Conservation (phyloP, 2,888 invertebrate genomes). For the Drosophila meridiana region DNA sequence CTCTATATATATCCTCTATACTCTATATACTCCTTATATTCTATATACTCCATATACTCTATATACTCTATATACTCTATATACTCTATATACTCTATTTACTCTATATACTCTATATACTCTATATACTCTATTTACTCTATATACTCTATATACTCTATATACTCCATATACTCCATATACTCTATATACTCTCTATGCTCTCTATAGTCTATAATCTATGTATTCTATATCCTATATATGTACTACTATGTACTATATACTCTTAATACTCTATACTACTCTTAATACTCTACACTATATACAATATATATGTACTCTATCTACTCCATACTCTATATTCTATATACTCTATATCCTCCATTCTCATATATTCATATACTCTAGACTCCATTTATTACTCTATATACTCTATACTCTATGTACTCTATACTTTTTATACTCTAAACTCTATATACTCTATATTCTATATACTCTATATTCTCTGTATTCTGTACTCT, state of each 20-base stretch:
- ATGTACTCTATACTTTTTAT: constrained; percentile 2
- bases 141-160: not conserved
- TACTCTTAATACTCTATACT: constrained; percentile 2
- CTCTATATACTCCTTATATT: not conserved
- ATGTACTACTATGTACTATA: not conserved
- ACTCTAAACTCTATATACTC: not conserved
- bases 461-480: not conserved
- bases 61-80: constrained; percentile 1
- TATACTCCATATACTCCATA: not conserved
- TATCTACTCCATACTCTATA: not conserved
- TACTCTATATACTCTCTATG: not conserved
- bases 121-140: not conserved
- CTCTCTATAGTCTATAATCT: constrained; percentile 4
- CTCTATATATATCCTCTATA: too few relatives aligned
- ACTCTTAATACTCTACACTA: constrained; percentile 1
- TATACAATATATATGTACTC: constrained; percentile 2
- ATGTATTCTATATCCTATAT: constrained; percentile 1
- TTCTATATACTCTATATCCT: constrained; percentile 1
- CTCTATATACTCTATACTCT: constrained; percentile 4
- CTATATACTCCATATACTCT: not conserved
- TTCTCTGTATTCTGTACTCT: constrained; percentile 1
- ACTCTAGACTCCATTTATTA: too few relatives aligned
- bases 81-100: not conserved
- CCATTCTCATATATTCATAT: too few relatives aligned
- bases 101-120: constrained; percentile 1